Conservation (phyloP, 2,888 invertebrate species). For the Therioaphis trifolii region DNA sequence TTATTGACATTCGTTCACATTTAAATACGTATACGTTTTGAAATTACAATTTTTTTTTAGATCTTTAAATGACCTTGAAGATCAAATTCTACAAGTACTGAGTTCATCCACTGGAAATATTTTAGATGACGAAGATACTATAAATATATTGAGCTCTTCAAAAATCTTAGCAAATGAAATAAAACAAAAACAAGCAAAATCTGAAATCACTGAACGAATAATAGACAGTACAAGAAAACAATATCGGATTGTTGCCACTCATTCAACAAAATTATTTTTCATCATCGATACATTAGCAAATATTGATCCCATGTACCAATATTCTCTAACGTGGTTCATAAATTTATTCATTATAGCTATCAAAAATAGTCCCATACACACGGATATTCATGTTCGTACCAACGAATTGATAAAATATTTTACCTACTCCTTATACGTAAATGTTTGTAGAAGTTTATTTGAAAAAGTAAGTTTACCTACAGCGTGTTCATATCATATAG, state of each 20-base stretch:
- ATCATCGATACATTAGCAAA: slow-evolving; percentile 89
- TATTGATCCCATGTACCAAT: slow-evolving; percentile 97
- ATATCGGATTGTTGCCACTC: slow-evolving; percentile 88
- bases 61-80: slow-evolving; percentile 90
- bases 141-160: slow-evolving; percentile 88
- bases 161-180: slow-evolving; percentile 90
- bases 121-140: slow-evolving; percentile 93
- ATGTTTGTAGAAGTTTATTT: slow-evolving; percentile 94
- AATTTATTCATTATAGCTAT: slow-evolving; percentile 86
- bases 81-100: slow-evolving; percentile 89
- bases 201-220: slow-evolving; percentile 84
- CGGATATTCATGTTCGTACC: slow-evolving; percentile 77
- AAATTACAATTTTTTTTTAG: slow-evolving; percentile 71
- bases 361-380: slow-evolving; percentile 78
- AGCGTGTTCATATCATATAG: no score
- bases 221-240: slow-evolving; percentile 87
- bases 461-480: slow-evolving; percentile 94
- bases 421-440: slow-evolving; percentile 85
- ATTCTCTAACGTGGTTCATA: slow-evolving; percentile 91
- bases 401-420: slow-evolving; percentile 82
- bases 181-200: slow-evolving; percentile 85
- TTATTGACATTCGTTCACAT: no score
- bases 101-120: slow-evolving; percentile 93
- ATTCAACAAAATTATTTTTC: slow-evolving; percentile 89
- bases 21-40: no score